These are phyloP conservation scores for Apostichopus japonicus DNA, from an alignment of 35 echinoderm and acorn worm species.

Conservation along the genomic window DNA sequence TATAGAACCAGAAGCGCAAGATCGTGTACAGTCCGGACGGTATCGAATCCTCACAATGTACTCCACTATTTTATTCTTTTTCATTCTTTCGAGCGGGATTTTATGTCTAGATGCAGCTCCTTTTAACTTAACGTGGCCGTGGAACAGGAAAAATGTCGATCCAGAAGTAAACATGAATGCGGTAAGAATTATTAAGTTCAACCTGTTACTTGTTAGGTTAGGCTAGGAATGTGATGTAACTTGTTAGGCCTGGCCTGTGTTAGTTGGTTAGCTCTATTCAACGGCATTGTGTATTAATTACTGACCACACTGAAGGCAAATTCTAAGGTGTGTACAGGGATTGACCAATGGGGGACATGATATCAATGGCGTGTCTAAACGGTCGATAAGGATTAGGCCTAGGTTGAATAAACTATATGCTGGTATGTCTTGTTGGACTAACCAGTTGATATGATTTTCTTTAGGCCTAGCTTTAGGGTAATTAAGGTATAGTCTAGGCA, in stretches of 20 bases:
- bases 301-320: neutral
- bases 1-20: too few relatives aligned
- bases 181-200: conserved; percentile 18
- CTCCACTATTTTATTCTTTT: neutral
- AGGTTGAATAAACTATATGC: neutral
- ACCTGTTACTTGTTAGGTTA: too few relatives aligned
- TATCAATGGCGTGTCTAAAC: neutral
- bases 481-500: too few relatives aligned
- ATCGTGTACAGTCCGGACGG: too few relatives aligned
- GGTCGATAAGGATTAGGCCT: neutral
- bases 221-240: too few relatives aligned
- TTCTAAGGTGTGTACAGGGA: conserved; percentile 33
- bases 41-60: neutral
- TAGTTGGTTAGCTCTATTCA: too few relatives aligned
- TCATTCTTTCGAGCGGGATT: neutral
- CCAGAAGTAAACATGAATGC: conserved; percentile 65
- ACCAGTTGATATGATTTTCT: too few relatives aligned
- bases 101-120: neutral
- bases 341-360: conserved; percentile 21
- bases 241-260: too few relatives aligned
- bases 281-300: too few relatives aligned
- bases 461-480: too few relatives aligned
- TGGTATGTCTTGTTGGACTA: neutral
- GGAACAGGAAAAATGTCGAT: conserved; percentile 41
- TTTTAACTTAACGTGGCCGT: conserved; percentile 10